Conservation (phyloP, 2,888 invertebrate species). For the Neoaliturus tenellus region DNA sequence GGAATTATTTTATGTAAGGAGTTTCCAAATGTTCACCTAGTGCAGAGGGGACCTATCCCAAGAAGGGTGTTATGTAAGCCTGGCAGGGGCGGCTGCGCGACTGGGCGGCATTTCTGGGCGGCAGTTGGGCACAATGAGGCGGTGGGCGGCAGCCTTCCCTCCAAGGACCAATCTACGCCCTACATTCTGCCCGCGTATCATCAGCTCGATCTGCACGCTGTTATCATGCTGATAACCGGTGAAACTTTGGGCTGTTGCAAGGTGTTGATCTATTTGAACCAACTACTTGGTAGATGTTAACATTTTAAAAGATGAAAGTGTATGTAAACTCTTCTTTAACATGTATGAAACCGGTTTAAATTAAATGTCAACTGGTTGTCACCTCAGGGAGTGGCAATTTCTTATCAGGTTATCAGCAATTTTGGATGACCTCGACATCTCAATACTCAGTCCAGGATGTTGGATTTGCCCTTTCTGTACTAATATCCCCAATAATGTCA, state of each 20-base stretch:
- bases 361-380: neutral
- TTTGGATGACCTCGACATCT: neutral
- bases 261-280: too few species aligned
- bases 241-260: too few species aligned
- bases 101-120: neutral
- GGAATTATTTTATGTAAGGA: too few species aligned
- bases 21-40: too few species aligned
- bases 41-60: neutral
- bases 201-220: neutral
- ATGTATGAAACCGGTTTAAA: neutral
- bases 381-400: neutral
- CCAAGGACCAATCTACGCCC: constrained; percentile 29
- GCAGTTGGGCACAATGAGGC: neutral
- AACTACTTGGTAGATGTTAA: too few species aligned
- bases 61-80: neutral
- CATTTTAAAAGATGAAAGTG: too few species aligned
- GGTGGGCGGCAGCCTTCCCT: constrained; percentile 21
- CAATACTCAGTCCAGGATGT: too few species aligned
- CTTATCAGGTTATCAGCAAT: neutral
- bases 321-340: too few species aligned
- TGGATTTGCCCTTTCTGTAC: too few species aligned
- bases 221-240: neutral
- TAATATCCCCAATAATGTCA: too few species aligned
- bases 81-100: neutral
- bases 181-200: constrained; percentile 23